These are phyloP conservation scores for Netelia fuscicornis DNA, from an alignment of 2,888 invertebrate species.

Conservation along the genomic window DNA sequence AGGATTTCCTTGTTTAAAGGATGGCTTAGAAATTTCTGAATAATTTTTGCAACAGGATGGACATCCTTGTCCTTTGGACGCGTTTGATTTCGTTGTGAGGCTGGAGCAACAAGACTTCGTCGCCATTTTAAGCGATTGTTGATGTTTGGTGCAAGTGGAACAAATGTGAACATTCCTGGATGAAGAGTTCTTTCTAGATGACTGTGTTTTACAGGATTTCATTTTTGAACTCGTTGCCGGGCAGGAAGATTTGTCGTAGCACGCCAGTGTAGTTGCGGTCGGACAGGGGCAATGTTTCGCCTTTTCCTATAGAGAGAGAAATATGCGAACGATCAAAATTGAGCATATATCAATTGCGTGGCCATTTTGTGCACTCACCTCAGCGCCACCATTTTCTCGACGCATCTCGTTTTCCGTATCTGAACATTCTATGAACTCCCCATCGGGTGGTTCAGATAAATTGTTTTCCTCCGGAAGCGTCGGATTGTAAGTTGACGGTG, in stretches of 20 bases:
- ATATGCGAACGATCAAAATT: neutral
- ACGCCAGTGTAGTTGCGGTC: conserved; percentile 23
- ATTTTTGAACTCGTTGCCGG: conserved; percentile 2
- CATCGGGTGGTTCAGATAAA: neutral
- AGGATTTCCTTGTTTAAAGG: conserved; percentile 17
- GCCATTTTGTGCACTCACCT: conserved; percentile 21
- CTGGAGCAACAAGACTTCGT: conserved; percentile 42
- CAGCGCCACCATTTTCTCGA: neutral
- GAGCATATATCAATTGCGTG: neutral
- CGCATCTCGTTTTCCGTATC: conserved; percentile 5
- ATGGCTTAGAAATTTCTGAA: conserved; percentile 7
- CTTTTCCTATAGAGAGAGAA: conserved; percentile 3
- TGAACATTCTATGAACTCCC: neutral
- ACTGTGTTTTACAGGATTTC: neutral
- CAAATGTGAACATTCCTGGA: neutral
- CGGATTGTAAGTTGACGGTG: neutral
- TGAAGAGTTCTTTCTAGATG: conserved; percentile 14
- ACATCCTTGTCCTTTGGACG: conserved; percentile 30
- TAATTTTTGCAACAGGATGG: conserved; percentile 30
- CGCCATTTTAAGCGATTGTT: conserved; percentile 1
- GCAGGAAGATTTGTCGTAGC: conserved; percentile 54
- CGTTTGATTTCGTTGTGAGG: conserved; percentile 21
- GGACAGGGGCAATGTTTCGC: neutral
- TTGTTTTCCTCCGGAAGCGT: neutral
- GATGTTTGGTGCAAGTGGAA: neutral